Percentiles rank a stretch among this genome's conserved stretches.
phyloP scores from a whole-genome alignment of 2,113 vertebrate genomes.

The Phalacrocorax brasilianus region DNA sequence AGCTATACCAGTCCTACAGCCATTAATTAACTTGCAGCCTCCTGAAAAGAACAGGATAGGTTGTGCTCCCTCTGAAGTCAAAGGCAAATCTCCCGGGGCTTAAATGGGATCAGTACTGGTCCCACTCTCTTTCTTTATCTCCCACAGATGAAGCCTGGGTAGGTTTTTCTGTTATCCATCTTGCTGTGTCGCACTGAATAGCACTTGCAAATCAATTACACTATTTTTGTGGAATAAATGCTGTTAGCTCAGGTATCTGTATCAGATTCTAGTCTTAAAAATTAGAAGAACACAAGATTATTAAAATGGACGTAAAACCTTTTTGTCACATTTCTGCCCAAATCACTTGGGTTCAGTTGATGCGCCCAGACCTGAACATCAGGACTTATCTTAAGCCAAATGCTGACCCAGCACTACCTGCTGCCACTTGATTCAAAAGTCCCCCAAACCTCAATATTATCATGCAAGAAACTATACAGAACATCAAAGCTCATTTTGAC shows the following conservation, averaged over 20 bases:
- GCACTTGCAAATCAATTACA: not conserved
- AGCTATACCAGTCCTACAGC: not conserved
- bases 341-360: not conserved
- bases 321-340: not conserved
- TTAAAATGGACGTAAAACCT: not conserved
- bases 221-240: not conserved
- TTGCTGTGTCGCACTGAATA: not conserved
- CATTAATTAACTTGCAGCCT: not conserved
- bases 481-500: not conserved
- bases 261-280: not conserved
- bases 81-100: not conserved
- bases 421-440: conserved; percentile 24
- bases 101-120: not conserved
- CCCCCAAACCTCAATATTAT: not conserved
- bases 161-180: not conserved
- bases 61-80: not conserved
- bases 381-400: not conserved
- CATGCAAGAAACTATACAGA: not conserved
- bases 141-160: not conserved
- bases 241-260: not conserved
- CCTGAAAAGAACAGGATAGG: not conserved
- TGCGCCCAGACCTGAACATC: not conserved
- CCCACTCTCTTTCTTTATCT: not conserved
- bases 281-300: not conserved
- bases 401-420: not conserved